These are phyloP conservation scores for Drosophila erecta DNA, from an alignment of 1,140 invertebrate genomes.

Conservation along the genomic window DNA sequence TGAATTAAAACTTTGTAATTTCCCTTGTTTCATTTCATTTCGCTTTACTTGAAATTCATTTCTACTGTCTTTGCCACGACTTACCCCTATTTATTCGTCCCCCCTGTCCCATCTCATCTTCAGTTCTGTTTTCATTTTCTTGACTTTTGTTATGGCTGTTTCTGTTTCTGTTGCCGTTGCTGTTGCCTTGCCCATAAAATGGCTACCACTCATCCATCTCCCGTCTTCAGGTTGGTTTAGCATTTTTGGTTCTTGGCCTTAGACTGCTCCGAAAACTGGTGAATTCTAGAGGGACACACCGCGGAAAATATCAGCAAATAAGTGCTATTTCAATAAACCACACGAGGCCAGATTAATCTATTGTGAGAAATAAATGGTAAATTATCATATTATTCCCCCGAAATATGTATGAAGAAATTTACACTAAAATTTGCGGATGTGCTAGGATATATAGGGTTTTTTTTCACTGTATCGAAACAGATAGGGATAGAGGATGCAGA, in stretches of 20 bases:
- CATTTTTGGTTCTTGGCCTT: conserved; percentile 50
- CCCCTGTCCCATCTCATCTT: conserved; percentile 25
- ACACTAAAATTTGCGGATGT: no score
- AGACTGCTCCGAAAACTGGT: conserved; percentile 14
- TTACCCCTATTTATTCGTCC: conserved; percentile 25
- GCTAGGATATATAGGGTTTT: neutral
- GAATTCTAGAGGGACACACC: conserved; percentile 7
- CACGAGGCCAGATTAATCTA: no score
- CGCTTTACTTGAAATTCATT: conserved; percentile 79
- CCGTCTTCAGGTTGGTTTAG: conserved; percentile 57
- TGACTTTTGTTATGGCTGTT: conserved; percentile 48
- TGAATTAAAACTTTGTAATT: conserved; percentile 84
- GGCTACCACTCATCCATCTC: conserved; percentile 61
- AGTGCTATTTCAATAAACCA: no score
- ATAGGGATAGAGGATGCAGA: neutral
- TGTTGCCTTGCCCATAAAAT: conserved; percentile 35
- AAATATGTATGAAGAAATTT: no score
- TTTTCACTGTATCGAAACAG: conserved; percentile 6
- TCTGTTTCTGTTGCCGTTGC: conserved; percentile 24
- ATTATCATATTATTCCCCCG: no score
- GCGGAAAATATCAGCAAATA: neutral
- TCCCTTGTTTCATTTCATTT: conserved; percentile 83
- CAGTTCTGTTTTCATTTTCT: conserved; percentile 56
- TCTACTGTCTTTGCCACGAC: conserved; percentile 57
- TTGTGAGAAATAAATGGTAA: no score